These are phyloP conservation scores for Paramisgurnus dabryanus DNA, from an alignment of 2,113 vertebrate species.

Conservation along the genomic window DNA sequence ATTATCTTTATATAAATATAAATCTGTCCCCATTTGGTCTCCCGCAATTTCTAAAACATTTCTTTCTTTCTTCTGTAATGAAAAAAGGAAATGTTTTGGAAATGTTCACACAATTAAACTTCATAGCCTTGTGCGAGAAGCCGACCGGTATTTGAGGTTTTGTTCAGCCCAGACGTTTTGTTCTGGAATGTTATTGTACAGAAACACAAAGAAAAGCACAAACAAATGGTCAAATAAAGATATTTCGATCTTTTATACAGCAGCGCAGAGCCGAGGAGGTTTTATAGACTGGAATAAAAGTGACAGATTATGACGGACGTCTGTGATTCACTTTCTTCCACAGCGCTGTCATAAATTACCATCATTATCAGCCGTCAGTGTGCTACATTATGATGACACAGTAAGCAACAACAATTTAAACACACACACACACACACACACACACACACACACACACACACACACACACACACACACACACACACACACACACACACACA, in stretches of 20 bases:
- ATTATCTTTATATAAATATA: too few species aligned
- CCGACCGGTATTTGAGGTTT: too few species aligned
- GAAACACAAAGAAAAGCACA: not conserved
- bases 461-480: conserved; percentile 13
- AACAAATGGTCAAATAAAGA: conserved; percentile 36
- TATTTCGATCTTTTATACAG: not conserved
- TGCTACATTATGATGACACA: conserved; percentile 32
- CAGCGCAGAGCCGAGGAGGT: not conserved
- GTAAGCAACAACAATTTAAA: conserved; percentile 5
- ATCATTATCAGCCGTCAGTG: conserved; percentile 33
- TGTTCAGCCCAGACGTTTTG: too few species aligned
- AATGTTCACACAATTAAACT: too few species aligned
- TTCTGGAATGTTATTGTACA: not conserved
- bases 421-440: conserved; percentile 1
- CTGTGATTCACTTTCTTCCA: conserved; percentile 27
- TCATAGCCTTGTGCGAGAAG: too few species aligned
- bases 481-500: conserved; percentile 17
- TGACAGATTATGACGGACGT: conserved; percentile 31
- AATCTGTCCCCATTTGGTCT: too few species aligned
- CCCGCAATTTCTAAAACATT: too few species aligned
- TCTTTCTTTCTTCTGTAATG: too few species aligned
- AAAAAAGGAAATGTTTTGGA: too few species aligned
- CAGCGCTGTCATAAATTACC: conserved; percentile 37
- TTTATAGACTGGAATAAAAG: conserved; percentile 33
- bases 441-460: too few species aligned